Conservation (phyloP, 2,113 vertebrate genomes). For the Passerina amoena region DNA sequence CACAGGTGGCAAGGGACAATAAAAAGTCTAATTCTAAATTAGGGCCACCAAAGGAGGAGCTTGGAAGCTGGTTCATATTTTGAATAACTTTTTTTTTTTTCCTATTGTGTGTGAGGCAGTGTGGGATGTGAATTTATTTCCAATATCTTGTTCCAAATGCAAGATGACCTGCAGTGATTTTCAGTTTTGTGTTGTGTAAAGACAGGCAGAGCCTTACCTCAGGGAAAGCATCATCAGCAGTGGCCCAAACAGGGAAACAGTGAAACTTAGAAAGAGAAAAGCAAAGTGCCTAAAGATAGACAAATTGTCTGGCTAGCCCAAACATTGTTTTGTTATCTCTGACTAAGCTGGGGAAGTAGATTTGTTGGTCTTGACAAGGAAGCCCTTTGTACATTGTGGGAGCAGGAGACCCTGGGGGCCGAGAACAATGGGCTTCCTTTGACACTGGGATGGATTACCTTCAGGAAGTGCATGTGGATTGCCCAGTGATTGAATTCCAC, state of each 20-base stretch:
- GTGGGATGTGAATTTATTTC: neutral
- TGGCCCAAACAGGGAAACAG: neutral
- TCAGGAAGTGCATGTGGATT: conserved; percentile 21
- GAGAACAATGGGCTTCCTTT: conserved; percentile 50
- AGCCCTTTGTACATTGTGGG: neutral
- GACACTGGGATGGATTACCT: conserved; percentile 28
- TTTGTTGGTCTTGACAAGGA: conserved; percentile 25
- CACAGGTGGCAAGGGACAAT: neutral
- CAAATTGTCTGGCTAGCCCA: neutral
- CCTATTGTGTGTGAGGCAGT: neutral
- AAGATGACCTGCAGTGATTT: neutral
- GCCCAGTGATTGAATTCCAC: conserved; percentile 50
- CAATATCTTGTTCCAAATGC: neutral
- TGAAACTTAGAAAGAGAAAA: conserved; percentile 1
- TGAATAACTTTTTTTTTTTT: neutral
- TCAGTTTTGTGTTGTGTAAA: neutral
- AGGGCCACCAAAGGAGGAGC: neutral
- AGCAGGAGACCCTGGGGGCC: neutral
- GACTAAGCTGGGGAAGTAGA: conserved; percentile 3
- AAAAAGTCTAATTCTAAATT: neutral
- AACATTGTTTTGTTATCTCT: conserved; percentile 25
- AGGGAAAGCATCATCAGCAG: neutral
- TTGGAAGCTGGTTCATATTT: neutral
- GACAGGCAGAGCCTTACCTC: neutral
- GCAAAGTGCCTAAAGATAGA: neutral